Evolutionary conservation across 2,797 vertebrate genomes (phyloP).

Genomic region (Scarus forsteni): DNA sequence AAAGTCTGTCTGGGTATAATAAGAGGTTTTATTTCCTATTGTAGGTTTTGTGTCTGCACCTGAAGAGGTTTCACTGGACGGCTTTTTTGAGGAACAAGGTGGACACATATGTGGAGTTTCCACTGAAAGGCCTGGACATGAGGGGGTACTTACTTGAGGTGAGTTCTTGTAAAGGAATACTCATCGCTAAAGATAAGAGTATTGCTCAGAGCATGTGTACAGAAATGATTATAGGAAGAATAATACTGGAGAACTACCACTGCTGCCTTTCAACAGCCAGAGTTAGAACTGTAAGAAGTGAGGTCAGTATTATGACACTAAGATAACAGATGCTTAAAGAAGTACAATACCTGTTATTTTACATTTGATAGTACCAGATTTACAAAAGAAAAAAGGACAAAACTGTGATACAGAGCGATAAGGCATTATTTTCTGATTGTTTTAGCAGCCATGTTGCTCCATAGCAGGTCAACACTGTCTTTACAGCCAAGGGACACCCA

Average conservation of each 20-base stretch:
- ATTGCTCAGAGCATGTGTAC: no score
- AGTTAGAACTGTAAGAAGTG: neutral
- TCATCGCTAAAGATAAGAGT: no score
- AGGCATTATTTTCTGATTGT: no score
- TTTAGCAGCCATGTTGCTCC: no score
- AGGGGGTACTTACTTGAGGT: constrained; percentile 97
- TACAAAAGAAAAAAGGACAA: no score
- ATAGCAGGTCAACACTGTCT: no score
- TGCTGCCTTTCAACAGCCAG: neutral
- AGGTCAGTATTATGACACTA: neutral
- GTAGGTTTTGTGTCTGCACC: constrained; percentile 97
- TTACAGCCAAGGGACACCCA: no score
- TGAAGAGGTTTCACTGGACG: constrained; percentile 99
- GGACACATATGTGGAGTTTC: constrained; percentile 97
- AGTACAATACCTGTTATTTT: no score
- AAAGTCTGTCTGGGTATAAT: constrained; percentile 4
- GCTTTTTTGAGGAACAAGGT: constrained; percentile 98
- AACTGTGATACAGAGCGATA: no score
- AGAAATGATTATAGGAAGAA: neutral
- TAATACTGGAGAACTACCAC: neutral
- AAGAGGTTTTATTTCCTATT: constrained; percentile 16
- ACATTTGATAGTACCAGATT: no score
- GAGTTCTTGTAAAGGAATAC: constrained; percentile 28
- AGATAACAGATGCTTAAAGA: no score
- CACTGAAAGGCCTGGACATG: constrained; percentile 94